Evolutionary conservation across 1,140 invertebrate genomes (phyloP).

Genomic region (Apis mellifera): DNA sequence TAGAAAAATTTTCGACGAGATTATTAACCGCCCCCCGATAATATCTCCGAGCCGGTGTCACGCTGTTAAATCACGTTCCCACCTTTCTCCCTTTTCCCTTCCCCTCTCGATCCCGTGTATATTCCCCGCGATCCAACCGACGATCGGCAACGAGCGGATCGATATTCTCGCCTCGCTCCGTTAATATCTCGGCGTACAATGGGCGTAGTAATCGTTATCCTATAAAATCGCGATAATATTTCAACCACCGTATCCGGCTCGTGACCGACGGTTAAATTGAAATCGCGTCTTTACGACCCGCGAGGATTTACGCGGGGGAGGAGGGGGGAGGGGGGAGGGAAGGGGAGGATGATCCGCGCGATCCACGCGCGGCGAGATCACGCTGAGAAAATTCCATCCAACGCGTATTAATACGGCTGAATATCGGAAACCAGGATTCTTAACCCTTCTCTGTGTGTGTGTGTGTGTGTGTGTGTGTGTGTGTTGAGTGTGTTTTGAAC

Average conservation of each 20-base stretch:
- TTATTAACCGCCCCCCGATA: constrained; percentile 5
- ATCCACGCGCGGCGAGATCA: neutral
- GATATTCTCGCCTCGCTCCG: neutral
- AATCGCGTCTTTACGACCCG: constrained; percentile 14
- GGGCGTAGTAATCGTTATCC: neutral
- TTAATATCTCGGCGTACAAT: constrained; percentile 13
- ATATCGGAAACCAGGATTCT: constrained; percentile 24
- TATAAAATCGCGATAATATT: neutral
- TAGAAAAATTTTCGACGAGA: constrained; percentile 31
- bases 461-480: too few relatives aligned
- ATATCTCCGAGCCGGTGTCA: too few relatives aligned
- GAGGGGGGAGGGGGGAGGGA: too few relatives aligned
- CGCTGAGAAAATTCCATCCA: constrained; percentile 41
- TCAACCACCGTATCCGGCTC: constrained; percentile 19
- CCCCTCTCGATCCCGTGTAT: too few relatives aligned
- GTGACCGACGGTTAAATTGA: constrained; percentile 29
- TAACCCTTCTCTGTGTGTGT: neutral
- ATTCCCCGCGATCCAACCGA: too few relatives aligned
- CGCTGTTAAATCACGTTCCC: too few relatives aligned
- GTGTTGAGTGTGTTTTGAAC: too few relatives aligned
- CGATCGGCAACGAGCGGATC: neutral
- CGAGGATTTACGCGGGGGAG: neutral
- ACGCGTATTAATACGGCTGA: constrained; percentile 26
- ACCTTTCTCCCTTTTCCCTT: too few relatives aligned
- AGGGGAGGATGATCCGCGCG: too few relatives aligned